These are phyloP conservation scores for Pelochelys cantorii DNA, from an alignment of 2,797 vertebrate species.

Conservation along the genomic window DNA sequence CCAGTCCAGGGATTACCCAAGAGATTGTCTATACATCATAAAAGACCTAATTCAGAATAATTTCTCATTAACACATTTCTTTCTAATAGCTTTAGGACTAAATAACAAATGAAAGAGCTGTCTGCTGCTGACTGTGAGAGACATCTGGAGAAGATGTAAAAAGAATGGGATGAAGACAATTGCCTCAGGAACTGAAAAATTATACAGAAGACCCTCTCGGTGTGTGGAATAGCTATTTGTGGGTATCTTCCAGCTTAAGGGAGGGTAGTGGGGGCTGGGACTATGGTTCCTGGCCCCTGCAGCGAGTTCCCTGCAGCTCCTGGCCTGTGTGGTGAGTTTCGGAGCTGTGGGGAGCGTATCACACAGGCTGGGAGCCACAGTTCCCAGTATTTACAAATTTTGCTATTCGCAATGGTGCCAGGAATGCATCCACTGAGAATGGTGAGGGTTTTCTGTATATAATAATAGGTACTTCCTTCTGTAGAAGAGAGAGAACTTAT, in stretches of 20 bases:
- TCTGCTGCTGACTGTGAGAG: constrained; percentile 46
- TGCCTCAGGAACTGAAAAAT: constrained; percentile 61
- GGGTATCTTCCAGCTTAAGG: too few species aligned
- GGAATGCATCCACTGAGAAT: too few species aligned
- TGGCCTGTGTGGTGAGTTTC: too few species aligned
- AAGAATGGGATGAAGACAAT: constrained; percentile 58
- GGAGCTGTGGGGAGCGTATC: too few species aligned
- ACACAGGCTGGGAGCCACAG: too few species aligned
- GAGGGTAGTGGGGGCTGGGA: too few species aligned
- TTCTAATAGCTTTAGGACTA: constrained; percentile 60
- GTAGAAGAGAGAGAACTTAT: constrained; percentile 59
- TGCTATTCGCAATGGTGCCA: too few species aligned
- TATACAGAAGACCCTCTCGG: too few species aligned
- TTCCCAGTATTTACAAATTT: too few species aligned
- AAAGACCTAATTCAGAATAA: constrained; percentile 18
- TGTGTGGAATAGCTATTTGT: too few species aligned
- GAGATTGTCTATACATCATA: background rate
- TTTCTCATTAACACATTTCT: constrained; percentile 45
- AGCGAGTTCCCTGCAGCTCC: too few species aligned
- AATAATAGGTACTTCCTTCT: constrained; percentile 35
- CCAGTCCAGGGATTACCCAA: constrained; percentile 14
- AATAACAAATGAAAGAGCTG: constrained; percentile 65
- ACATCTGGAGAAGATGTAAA: constrained; percentile 63
- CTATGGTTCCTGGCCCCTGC: too few species aligned
- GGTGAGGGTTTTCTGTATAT: background rate